Base-by-base conservation (phyloP, 2,888 invertebrate genomes). In the Branchellion lobata region DNA sequence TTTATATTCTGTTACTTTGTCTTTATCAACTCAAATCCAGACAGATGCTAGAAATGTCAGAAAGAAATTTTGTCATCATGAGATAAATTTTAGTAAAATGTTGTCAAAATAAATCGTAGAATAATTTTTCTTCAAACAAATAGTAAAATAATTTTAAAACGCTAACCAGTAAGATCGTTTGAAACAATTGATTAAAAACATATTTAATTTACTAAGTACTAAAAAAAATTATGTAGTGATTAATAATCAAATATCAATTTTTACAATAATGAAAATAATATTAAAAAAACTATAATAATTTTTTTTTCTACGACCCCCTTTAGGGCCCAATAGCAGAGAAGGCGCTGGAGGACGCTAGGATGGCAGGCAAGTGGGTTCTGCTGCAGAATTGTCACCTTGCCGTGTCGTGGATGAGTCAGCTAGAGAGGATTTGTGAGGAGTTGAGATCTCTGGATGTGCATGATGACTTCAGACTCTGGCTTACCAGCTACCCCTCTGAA, bases 381-480 rank as follows among this genome's bases (percentile, higher is more conserved):
- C 88, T 97, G 78, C 96, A 96, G 89, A 96, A 97, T 88, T 96
- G 96, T 86, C 96, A 97, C 86, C 89, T 97, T 84, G 96, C 96
- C 0, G 93, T 94, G 84, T 94, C 95, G 85, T 97, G 95, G 91
- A 95, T 97, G 96, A 92, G 93, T 0, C 91, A 91, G 73, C 88
- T 97, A 82, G 96, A 96, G 88, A 93, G 93, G 78, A 92, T 94
- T 81, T 95, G 95, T 86, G 95, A 96, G 86, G 92, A 92, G 75
- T 88, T 96, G 29, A 87, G 91, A 1, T 81, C 92, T 0, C 95
- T 95, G 82, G 90, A 91, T 8, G 94, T 94, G 0, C 93, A 96
- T 88, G 92, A 93, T 0, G 94, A 95, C 87, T 96, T 95, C 88
- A 90, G 95, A 61, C 89, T 96, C 75, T 96, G 95, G 95, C 88